Percentiles rank a stretch among this genome's conserved stretches.
phyloP scores from a whole-genome alignment of 1,140 invertebrate genomes.

The Pentalonia nigronervosa region DNA sequence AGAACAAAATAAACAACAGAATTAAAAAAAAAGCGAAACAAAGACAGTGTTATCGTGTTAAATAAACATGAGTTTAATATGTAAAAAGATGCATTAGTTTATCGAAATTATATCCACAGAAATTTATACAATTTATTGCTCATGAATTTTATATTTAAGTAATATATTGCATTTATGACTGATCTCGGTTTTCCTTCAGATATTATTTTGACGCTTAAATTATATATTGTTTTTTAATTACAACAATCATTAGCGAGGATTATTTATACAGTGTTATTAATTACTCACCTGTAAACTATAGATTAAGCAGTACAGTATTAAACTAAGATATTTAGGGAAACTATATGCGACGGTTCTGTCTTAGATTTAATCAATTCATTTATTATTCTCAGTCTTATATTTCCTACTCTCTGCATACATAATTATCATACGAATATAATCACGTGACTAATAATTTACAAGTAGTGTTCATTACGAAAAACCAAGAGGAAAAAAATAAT shows the following conservation, averaged over 20 bases:
- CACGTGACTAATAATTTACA: background rate
- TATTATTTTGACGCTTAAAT: background rate
- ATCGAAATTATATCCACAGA: background rate
- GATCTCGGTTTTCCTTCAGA: background rate
- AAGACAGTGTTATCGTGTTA: background rate
- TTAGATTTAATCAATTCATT: constrained; percentile 9
- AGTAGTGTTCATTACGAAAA: background rate
- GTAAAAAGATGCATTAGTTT: background rate
- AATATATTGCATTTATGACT: background rate
- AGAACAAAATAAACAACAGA: background rate
- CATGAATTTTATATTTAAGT: background rate
- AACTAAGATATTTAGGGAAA: background rate
- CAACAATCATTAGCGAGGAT: background rate
- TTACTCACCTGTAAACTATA: background rate
- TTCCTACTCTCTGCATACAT: background rate
- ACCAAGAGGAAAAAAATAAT: background rate
- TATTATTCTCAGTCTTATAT: background rate
- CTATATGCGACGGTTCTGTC: background rate
- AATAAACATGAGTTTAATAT: background rate
- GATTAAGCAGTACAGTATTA: background rate
- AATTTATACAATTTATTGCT: background rate
- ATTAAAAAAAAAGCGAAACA: background rate
- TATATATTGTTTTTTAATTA: constrained; percentile 11
- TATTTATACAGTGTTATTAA: constrained; percentile 10
- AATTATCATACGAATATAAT: background rate